A percentile compares a stretch with the other conserved stretches of the same genome.
phyloP scores from a whole-genome alignment of 2,888 invertebrate genomes.

The Ecdyonurus torrentis region DNA sequence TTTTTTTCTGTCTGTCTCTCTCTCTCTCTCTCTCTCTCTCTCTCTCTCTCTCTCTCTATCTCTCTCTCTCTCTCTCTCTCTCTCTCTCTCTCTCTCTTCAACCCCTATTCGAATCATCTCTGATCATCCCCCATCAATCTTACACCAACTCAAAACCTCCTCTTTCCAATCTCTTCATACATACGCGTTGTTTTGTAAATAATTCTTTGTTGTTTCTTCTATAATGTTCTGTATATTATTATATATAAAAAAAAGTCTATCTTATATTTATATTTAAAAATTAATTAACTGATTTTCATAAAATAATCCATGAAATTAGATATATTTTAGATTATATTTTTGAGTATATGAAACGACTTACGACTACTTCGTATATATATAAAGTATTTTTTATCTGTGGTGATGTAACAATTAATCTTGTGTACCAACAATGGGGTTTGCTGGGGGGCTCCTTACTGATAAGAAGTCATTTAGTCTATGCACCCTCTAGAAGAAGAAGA shows the following conservation, averaged over 20 bases:
- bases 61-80: background rate
- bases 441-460: background rate
- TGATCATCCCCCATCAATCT: background rate
- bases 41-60: background rate
- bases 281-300: too few relatives aligned
- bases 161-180: too few relatives aligned
- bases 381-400: background rate
- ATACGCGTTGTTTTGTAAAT: too few relatives aligned
- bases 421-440: background rate
- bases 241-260: too few relatives aligned
- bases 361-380: background rate
- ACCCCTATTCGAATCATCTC: background rate
- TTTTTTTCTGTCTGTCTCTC: too few relatives aligned
- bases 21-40: background rate
- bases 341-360: too few relatives aligned
- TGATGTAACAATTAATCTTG: background rate
- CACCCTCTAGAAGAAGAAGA: background rate
- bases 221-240: too few relatives aligned
- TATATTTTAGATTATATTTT: too few relatives aligned
- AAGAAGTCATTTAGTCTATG: background rate
- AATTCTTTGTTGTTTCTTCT: too few relatives aligned
- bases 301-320: too few relatives aligned
- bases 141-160: too few relatives aligned
- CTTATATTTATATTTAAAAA: too few relatives aligned
- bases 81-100: background rate